phyloP scores from a whole-genome alignment of 2,113 vertebrate genomes.

The Cyanistes caeruleus region DNA sequence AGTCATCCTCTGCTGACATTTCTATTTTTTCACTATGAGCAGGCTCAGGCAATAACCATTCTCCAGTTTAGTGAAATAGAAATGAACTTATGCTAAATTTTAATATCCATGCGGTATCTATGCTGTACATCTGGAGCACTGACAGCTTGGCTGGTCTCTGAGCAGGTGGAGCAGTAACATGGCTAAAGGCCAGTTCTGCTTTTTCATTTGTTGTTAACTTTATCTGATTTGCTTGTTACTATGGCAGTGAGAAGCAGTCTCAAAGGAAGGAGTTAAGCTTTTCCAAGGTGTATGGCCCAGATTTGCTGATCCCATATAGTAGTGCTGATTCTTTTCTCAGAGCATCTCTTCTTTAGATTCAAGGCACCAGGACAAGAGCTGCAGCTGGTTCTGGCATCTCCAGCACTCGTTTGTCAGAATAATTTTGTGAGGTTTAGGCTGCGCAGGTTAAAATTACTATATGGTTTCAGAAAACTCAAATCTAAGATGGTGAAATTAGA shows the following conservation, averaged over 20 bases:
- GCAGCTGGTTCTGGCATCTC: not conserved
- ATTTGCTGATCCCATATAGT: not conserved
- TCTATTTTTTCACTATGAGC: not conserved
- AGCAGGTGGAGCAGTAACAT: not conserved
- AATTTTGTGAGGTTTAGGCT: not conserved
- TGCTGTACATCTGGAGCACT: not conserved
- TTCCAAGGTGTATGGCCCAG: not conserved
- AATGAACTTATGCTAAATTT: slow-evolving; percentile 13
- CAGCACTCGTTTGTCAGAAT: not conserved
- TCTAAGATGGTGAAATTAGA: not conserved
- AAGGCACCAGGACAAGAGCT: not conserved
- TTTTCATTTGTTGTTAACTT: not conserved
- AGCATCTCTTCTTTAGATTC: not conserved
- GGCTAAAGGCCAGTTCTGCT: not conserved
- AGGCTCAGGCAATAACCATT: not conserved
- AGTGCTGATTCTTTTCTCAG: not conserved
- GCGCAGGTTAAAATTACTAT: not conserved
- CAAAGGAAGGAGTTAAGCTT: not conserved
- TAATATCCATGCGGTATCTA: not conserved
- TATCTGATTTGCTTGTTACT: not conserved
- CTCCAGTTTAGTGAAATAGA: not conserved
- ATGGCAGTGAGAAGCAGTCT: not conserved
- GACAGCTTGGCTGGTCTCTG: slow-evolving; percentile 9
- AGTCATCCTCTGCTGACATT: not conserved
- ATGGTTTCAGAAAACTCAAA: not conserved